These are phyloP conservation scores for Pelecanus crispus DNA, from an alignment of 2,113 vertebrate genomes.

Conservation along the genomic window DNA sequence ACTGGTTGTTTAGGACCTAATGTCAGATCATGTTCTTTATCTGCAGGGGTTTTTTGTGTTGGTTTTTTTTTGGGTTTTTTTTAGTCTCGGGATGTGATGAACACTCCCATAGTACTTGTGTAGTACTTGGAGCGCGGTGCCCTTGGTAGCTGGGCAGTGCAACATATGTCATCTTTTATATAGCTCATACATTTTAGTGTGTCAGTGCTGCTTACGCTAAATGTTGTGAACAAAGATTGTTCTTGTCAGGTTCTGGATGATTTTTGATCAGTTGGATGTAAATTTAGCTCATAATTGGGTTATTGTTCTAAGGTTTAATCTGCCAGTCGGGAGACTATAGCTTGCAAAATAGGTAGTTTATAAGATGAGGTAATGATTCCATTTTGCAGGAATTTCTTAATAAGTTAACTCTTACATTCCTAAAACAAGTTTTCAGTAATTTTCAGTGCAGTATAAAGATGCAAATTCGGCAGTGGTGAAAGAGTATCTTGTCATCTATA, in stretches of 20 bases:
- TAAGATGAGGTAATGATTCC: neutral
- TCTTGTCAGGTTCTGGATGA: slow-evolving; percentile 46
- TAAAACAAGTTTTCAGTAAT: neutral
- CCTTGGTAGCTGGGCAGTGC: slow-evolving; percentile 15
- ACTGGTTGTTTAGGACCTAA: neutral
- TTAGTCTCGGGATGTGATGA: neutral
- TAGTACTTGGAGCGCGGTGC: slow-evolving; percentile 9
- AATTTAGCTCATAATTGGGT: slow-evolving; percentile 55
- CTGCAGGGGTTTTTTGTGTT: neutral
- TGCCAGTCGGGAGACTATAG: neutral
- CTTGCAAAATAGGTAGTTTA: slow-evolving; percentile 3
- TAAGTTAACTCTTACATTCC: neutral
- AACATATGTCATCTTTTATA: neutral
- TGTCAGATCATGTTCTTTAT: neutral
- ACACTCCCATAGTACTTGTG: neutral
- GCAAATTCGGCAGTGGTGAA: neutral
- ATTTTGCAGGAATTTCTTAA: slow-evolving; percentile 1
- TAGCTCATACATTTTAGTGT: slow-evolving; percentile 7
- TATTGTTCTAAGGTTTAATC: slow-evolving; percentile 45
- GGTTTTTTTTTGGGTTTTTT: neutral
- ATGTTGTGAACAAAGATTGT: slow-evolving; percentile 33
- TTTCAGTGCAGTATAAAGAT: neutral
- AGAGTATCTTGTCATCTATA: neutral
- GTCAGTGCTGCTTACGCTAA: slow-evolving; percentile 20
- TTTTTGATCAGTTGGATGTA: slow-evolving; percentile 55